These are phyloP conservation scores for Lophochroa leadbeateri DNA, from an alignment of 2,113 vertebrate species.

Conservation along the genomic window DNA sequence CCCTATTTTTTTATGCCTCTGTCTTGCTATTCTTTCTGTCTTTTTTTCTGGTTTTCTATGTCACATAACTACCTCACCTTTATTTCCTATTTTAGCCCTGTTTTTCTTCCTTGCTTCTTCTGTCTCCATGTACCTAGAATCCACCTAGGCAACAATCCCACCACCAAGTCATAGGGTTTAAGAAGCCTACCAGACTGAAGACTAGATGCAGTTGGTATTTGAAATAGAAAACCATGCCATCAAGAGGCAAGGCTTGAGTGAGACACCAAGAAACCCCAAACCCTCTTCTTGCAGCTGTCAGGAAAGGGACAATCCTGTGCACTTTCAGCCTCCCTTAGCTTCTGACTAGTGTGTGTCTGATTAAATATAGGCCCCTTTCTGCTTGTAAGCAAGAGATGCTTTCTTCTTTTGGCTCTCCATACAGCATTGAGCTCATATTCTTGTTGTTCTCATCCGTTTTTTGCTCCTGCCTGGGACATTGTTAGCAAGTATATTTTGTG, in stretches of 20 bases:
- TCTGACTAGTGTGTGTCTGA: background rate
- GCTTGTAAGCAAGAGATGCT: background rate
- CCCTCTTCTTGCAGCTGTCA: background rate
- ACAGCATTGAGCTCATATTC: background rate
- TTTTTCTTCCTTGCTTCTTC: background rate
- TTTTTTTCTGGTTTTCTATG: background rate
- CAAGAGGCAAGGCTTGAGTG: background rate
- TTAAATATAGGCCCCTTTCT: background rate
- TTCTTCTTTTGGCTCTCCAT: background rate
- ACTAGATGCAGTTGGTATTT: background rate
- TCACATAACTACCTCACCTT: background rate
- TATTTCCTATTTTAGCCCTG: background rate
- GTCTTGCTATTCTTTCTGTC: background rate
- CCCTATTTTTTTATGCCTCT: background rate
- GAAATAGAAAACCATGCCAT: background rate
- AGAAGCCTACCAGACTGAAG: background rate
- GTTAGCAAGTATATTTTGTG: rapidly evolving
- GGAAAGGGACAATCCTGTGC: background rate
- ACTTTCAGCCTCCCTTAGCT: background rate
- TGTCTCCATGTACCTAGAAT: background rate
- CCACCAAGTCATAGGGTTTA: background rate
- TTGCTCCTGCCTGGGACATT: background rate
- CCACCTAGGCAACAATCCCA: background rate
- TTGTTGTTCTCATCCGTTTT: background rate
- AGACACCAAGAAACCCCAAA: rapidly evolving